Evolutionary conservation across 2,888 invertebrate genomes (phyloP).

Genomic region (Xylophagus ater): DNA sequence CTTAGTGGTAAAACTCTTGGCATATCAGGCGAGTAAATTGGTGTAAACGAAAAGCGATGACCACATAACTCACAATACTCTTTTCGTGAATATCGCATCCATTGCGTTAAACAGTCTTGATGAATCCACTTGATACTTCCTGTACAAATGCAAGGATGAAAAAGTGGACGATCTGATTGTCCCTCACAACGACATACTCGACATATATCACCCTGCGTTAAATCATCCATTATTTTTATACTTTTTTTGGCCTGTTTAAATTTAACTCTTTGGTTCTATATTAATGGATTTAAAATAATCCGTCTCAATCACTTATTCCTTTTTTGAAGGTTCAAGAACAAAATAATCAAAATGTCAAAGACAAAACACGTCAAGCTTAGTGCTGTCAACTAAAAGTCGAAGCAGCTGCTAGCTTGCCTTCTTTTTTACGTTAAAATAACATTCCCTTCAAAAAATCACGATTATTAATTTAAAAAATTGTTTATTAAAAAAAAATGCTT

Average conservation of each 20-base stretch:
- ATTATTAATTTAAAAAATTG: too few relatives aligned
- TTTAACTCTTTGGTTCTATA: neutral
- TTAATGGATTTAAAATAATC: too few relatives aligned
- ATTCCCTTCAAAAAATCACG: too few relatives aligned
- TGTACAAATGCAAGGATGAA: slow-evolving; percentile 97
- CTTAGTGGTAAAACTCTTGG: slow-evolving; percentile 89
- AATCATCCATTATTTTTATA: slow-evolving; percentile 39
- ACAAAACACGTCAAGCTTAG: too few relatives aligned
- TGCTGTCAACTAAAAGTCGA: too few relatives aligned
- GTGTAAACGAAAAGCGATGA: slow-evolving; percentile 94
- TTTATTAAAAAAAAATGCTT: too few relatives aligned
- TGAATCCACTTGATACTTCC: slow-evolving; percentile 99
- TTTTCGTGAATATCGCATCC: slow-evolving; percentile 97
- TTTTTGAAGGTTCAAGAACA: too few relatives aligned
- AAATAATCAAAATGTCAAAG: too few relatives aligned
- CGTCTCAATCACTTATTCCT: too few relatives aligned
- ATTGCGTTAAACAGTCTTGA: slow-evolving; percentile 96
- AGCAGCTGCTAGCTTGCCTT: too few relatives aligned
- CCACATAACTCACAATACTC: slow-evolving; percentile 98
- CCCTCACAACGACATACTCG: slow-evolving; percentile 96
- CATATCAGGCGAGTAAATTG: slow-evolving; percentile 99
- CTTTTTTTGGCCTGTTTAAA: too few relatives aligned
- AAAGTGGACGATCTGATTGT: slow-evolving; percentile 79
- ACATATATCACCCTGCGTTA: slow-evolving; percentile 72
- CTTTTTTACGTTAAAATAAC: too few relatives aligned